A percentile compares a stretch with the other conserved stretches of the same genome.
phyloP scores from a whole-genome alignment of 2,888 invertebrate species.

The Neocrepidodera transversa region DNA sequence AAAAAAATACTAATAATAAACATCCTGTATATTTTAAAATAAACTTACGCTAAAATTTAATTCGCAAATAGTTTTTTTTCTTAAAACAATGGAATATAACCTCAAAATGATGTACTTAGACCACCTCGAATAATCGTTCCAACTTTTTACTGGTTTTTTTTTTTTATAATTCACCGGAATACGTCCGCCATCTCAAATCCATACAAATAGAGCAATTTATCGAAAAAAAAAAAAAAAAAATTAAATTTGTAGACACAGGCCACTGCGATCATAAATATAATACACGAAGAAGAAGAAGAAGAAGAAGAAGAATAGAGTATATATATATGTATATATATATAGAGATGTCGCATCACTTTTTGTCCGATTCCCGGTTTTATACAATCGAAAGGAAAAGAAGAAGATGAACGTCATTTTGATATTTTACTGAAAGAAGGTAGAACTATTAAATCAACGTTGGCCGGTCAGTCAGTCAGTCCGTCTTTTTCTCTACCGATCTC shows the following conservation, averaged over 20 bases:
- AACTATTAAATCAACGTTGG: conserved; percentile 33
- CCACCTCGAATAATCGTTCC: conserved; percentile 29
- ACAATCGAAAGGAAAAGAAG: too few species aligned
- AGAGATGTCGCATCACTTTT: conserved; percentile 51
- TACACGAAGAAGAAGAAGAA: too few species aligned
- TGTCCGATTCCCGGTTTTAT: conserved; percentile 37
- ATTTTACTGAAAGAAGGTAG: conserved; percentile 39
- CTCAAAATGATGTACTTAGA: conserved; percentile 30
- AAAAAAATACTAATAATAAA: too few species aligned
- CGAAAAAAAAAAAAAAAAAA: conserved; percentile 42
- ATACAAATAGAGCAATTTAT: conserved; percentile 52
- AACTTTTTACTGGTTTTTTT: too few species aligned
- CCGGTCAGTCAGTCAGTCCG: conserved; percentile 15
- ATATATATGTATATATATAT: too few species aligned
- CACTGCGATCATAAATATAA: conserved; percentile 50
- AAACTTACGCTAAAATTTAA: too few species aligned
- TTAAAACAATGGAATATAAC: too few species aligned
- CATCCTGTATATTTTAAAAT: too few species aligned
- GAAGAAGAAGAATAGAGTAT: too few species aligned
- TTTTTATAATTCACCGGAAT: conserved; percentile 24
- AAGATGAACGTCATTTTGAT: conserved; percentile 43
- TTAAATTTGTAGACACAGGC: conserved; percentile 48
- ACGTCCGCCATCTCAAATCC: conserved; percentile 43
- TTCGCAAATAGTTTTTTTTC: too few species aligned
- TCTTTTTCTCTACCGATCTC: too few species aligned